Conservation (phyloP, 2,113 vertebrate species). For the Ammodytes marinus region DNA sequence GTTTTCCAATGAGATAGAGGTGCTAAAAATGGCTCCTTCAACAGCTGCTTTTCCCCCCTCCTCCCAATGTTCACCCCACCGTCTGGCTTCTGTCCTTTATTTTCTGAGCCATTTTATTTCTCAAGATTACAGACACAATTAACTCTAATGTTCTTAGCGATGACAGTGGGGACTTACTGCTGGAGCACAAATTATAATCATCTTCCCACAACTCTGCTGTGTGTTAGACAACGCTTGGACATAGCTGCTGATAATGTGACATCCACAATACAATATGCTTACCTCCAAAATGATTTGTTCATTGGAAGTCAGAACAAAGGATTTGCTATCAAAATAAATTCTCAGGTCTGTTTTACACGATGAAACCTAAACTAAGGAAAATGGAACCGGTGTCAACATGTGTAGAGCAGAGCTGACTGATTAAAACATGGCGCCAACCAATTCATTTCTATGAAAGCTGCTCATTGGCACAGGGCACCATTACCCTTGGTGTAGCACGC, state of each 20-base stretch:
- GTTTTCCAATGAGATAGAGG: constrained; percentile 78
- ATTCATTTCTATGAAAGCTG: too few species aligned
- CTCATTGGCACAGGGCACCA: too few species aligned
- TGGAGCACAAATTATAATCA: constrained; percentile 66
- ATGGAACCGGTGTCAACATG: constrained; percentile 27
- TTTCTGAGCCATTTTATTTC: constrained; percentile 71
- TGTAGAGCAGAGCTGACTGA: constrained; percentile 43
- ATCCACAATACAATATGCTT: constrained; percentile 43
- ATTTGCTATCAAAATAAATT: constrained; percentile 21
- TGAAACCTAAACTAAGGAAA: constrained; percentile 13
- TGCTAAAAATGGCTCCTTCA: constrained; percentile 76
- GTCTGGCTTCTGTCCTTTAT: constrained; percentile 54
- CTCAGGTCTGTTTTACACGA: constrained; percentile 24
- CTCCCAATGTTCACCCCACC: constrained; percentile 47
- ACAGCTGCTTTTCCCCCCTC: constrained; percentile 72
- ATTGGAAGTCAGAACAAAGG: constrained; percentile 27
- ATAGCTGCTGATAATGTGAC: constrained; percentile 53
- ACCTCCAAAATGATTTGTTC: constrained; percentile 36
- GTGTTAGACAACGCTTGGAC: constrained; percentile 55
- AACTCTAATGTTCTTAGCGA: constrained; percentile 66
- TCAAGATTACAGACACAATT: constrained; percentile 78
- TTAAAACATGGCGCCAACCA: too few species aligned
- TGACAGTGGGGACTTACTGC: constrained; percentile 47
- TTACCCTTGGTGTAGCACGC: too few species aligned
- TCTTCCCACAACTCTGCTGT: constrained; percentile 48